phyloP scores from a whole-genome alignment of 2,797 vertebrate genomes.

The Pipistrellus pipistrellus region DNA sequence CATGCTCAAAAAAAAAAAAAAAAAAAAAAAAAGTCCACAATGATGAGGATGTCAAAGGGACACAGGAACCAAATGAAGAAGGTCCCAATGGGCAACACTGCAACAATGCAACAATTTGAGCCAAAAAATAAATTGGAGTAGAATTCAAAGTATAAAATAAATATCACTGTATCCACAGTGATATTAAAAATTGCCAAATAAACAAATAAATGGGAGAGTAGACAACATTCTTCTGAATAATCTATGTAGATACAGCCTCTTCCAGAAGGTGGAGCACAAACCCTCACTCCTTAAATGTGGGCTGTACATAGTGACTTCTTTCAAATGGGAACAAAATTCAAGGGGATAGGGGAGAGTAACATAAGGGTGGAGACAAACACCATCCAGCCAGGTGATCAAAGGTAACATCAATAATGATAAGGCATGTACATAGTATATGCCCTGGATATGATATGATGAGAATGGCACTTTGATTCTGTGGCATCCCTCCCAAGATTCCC shows the following conservation, averaged over 20 bases:
- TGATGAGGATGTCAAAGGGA: background rate
- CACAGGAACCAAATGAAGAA: background rate
- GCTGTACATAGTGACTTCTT: background rate
- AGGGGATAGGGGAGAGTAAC: background rate
- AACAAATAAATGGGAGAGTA: background rate
- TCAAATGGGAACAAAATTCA: background rate
- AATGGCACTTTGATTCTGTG: background rate
- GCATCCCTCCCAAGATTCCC: background rate
- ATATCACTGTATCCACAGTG: background rate
- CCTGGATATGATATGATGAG: background rate
- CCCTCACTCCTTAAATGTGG: background rate
- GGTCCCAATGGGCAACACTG: background rate
- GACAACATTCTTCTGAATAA: background rate
- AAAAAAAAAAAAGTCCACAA: background rate
- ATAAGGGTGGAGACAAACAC: background rate
- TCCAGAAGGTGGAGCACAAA: background rate
- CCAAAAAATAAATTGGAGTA: background rate
- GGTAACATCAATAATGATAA: background rate
- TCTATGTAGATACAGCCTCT: background rate
- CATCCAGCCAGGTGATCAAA: background rate
- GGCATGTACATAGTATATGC: background rate
- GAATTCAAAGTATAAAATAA: constrained; percentile 15
- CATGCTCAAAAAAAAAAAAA: background rate
- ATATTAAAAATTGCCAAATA: background rate
- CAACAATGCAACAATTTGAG: constrained; percentile 12